These are phyloP conservation scores for Mimumesa dahlbomi DNA, from an alignment of 2,888 invertebrate species.

Conservation along the genomic window DNA sequence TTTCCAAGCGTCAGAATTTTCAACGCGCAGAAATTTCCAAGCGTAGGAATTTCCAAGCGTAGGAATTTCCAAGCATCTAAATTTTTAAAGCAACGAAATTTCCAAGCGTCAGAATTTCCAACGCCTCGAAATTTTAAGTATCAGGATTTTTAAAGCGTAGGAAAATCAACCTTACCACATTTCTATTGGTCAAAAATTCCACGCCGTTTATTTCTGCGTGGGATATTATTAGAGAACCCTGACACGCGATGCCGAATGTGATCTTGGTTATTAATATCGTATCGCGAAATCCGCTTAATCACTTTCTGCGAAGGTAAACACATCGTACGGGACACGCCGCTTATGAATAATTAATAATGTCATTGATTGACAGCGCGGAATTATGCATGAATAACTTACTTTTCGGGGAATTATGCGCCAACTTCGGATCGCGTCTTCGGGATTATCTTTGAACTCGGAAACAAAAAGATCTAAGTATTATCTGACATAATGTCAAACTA, in stretches of 20 bases:
- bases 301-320: constrained; percentile 45
- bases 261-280: constrained; percentile 52
- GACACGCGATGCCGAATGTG: constrained; percentile 49
- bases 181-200: no score
- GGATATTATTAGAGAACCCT: constrained; percentile 25
- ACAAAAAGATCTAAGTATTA: neutral
- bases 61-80: no score
- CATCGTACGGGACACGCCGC: constrained; percentile 39
- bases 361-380: constrained; percentile 16
- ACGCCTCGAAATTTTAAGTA: no score
- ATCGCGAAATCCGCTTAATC: constrained; percentile 42
- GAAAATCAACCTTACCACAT: no score
- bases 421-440: no score
- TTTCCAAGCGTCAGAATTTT: no score
- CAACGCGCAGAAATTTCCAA: no score
- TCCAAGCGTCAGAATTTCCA: no score
- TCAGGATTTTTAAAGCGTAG: no score
- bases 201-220: neutral
- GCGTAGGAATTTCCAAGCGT: no score
- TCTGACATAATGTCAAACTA: no score
- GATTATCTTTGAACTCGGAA: neutral
- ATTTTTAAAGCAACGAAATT: no score
- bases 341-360: constrained; percentile 46
- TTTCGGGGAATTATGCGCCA: constrained; percentile 22
- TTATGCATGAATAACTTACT: constrained; percentile 33